Conservation (phyloP, 2,888 invertebrate genomes). For the Chrysolina americana region DNA sequence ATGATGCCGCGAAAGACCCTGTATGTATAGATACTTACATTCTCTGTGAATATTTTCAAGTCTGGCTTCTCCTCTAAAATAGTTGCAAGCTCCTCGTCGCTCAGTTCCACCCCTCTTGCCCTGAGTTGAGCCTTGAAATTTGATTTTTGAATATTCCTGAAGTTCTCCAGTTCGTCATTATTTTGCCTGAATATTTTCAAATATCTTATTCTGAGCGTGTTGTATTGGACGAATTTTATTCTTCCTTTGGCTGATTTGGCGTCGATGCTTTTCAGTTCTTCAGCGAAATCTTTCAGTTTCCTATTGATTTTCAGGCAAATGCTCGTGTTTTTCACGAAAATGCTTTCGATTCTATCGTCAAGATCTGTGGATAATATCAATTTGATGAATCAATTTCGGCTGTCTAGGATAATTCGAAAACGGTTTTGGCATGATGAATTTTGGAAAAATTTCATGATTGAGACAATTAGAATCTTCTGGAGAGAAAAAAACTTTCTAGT, state of each 20-base stretch:
- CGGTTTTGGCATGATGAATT: too few relatives aligned
- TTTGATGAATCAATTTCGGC: too few relatives aligned
- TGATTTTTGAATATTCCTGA: constrained; percentile 70
- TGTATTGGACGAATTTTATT: constrained; percentile 71
- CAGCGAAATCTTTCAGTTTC: constrained; percentile 59
- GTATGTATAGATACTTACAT: constrained; percentile 64
- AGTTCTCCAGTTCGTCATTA: constrained; percentile 71
- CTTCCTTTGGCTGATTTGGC: constrained; percentile 60
- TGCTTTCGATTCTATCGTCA: constrained; percentile 54
- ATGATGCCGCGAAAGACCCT: too few relatives aligned
- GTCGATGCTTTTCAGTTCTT: constrained; percentile 51
- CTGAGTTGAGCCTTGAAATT: constrained; percentile 74
- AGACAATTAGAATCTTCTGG: too few relatives aligned
- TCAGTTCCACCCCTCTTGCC: constrained; percentile 65
- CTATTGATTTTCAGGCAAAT: constrained; percentile 56
- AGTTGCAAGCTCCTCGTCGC: constrained; percentile 67
- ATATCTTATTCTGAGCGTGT: constrained; percentile 70
- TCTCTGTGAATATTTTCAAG: constrained; percentile 71
- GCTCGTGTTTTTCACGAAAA: constrained; percentile 60
- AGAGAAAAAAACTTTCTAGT: too few relatives aligned
- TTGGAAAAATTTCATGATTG: too few relatives aligned
- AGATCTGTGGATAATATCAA: constrained; percentile 44
- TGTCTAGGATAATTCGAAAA: too few relatives aligned
- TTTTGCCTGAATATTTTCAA: constrained; percentile 72
- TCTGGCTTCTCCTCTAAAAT: constrained; percentile 68